phyloP scores from a whole-genome alignment of 2,113 vertebrate genomes.

The Eulemur macaco region DNA sequence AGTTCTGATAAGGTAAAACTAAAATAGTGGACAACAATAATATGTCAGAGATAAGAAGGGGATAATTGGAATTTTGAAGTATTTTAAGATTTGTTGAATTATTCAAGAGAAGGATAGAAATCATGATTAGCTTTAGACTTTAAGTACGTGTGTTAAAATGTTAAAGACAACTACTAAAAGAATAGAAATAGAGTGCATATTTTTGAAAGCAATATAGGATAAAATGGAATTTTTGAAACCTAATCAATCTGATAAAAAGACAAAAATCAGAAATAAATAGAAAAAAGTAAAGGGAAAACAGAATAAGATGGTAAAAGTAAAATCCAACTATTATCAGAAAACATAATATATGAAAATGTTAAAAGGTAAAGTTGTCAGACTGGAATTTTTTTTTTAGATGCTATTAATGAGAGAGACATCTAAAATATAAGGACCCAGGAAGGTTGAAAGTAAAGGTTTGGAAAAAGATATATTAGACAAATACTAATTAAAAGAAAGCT shows the following conservation, averaged over 20 bases:
- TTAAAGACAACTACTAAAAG: constrained; percentile 17
- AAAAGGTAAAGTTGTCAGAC: neutral
- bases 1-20: neutral
- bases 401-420: neutral
- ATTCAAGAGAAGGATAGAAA: constrained; percentile 26
- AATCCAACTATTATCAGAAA: neutral
- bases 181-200: neutral
- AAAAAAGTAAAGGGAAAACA: constrained; percentile 20
- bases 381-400: neutral
- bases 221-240: constrained; percentile 35
- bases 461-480: neutral
- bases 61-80: constrained; percentile 1
- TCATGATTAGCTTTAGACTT: constrained; percentile 23
- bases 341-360: constrained; percentile 2
- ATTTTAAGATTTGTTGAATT: constrained; percentile 49
- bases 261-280: neutral
- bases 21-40: neutral
- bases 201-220: constrained; percentile 11
- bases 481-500: constrained; percentile 1
- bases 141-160: constrained; percentile 2
- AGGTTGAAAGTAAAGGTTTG: neutral
- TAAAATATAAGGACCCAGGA: neutral
- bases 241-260: neutral
- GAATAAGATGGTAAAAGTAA: neutral
- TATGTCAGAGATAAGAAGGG: neutral